Evolutionary conservation across 2,888 invertebrate genomes (phyloP), one percentile per base, ranked within the genome.

Genomic region (Trachelus troglodyta): DNA sequence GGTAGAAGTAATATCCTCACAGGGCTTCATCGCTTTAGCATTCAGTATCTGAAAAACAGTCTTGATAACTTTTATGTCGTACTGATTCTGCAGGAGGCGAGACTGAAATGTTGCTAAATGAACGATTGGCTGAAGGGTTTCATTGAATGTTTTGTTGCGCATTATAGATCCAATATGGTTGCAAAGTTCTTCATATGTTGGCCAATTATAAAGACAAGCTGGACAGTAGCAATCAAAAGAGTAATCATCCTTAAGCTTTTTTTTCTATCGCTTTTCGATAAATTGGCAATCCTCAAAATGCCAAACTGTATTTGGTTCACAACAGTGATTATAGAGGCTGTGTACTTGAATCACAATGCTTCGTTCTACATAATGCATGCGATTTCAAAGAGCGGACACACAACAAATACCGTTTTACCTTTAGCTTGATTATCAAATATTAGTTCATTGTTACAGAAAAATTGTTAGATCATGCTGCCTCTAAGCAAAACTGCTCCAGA

Each of bases 321-420:
- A 91, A 23, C 91, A 90, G 80, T 91, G 91, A 83, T 91, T 91
- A 77, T 90, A 89, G 30, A 91, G 80, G 78, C 91, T 91, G 74
- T 89, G 88, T 31, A 87, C 77, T 3, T 34, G 9, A 34, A 34
- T 34, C 34, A 34, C 11, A 34, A 34, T 11, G 34, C 34, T 34
- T 34, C 11, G 11, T 34, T 6, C 34, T 34, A 34, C 34, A 34
- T 34, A 12, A 12, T 3, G n/a, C 35, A 4, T 23, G 0, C 6
- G 3, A 12, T 1, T 34, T 34, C 9, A 11, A 34, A 34, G 11
- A 34, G 34, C 34, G 6, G 34, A 34, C 34, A 34, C 11, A 11
- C 11, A 34, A 11, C 34, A 34, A 34, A 11, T 34, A 1, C 11
- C 1, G 11, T 34, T 11, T 34, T 1, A 34, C 1, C 1, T 11